These are phyloP conservation scores for Drosophila mimica DNA, from an alignment of 2,888 invertebrate species.

Conservation along the genomic window DNA sequence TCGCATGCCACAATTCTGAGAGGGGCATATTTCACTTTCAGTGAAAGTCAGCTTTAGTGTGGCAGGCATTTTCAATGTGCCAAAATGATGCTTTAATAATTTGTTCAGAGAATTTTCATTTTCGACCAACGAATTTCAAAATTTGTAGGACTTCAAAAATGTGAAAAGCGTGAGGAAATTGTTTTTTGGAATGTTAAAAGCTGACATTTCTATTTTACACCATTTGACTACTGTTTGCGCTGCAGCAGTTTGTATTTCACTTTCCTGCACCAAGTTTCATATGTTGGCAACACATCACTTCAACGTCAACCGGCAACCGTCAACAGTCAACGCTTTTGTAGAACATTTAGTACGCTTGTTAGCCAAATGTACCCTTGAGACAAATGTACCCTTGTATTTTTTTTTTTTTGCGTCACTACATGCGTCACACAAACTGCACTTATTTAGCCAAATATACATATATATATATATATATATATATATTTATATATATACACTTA, in stretches of 20 bases:
- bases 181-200: constrained; percentile 21
- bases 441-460: constrained; percentile 19
- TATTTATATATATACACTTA: background rate
- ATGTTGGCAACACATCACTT: constrained; percentile 53
- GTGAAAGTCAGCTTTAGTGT: background rate
- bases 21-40: constrained; percentile 10
- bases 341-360: constrained; percentile 77
- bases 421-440: background rate
- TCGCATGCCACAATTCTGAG: constrained; percentile 24
- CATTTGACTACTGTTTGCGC: constrained; percentile 6
- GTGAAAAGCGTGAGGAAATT: constrained; percentile 12
- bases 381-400: constrained; percentile 25
- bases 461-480: background rate
- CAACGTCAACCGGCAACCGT: constrained; percentile 31
- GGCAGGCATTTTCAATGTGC: background rate
- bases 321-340: constrained; percentile 55
- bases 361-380: constrained; percentile 75
- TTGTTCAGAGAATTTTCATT: too few relatives aligned
- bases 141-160: too few relatives aligned
- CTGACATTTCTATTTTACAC: constrained; percentile 29
- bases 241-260: constrained; percentile 10
- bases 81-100: background rate
- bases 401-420: constrained; percentile 12
- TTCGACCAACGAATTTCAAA: background rate
- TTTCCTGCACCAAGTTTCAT: constrained; percentile 6